Percentiles rank a stretch among this genome's conserved stretches.
Conservation (phyloP, 2,113 vertebrate species). For the Zosterops borbonicus region DNA sequence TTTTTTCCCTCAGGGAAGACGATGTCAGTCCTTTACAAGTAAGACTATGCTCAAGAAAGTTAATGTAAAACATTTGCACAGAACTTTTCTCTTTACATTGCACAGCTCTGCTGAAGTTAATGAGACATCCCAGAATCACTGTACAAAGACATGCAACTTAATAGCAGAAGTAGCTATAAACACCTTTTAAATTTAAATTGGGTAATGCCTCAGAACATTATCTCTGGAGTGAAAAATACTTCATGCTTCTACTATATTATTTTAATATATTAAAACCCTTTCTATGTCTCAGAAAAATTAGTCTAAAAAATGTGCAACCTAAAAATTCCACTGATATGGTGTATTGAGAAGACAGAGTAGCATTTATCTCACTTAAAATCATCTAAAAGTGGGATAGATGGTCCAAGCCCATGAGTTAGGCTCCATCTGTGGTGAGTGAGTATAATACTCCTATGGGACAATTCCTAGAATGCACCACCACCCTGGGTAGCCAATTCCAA, state of each 20-base stretch:
- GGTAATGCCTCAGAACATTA: background rate
- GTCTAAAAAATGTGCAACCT: background rate
- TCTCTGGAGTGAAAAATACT: background rate
- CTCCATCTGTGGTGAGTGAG: background rate
- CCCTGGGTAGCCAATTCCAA: background rate
- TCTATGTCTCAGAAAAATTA: background rate
- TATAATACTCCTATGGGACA: background rate
- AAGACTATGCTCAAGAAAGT: background rate
- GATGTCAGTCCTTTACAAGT: background rate
- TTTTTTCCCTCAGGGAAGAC: background rate
- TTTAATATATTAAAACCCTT: background rate
- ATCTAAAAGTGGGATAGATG: background rate
- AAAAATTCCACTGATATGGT: background rate
- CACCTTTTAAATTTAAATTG: background rate
- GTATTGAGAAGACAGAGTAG: background rate
- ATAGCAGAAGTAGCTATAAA: conserved; percentile 12
- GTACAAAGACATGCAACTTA: background rate
- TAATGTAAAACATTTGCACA: background rate
- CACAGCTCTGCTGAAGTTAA: background rate
- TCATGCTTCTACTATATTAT: background rate
- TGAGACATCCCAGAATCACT: background rate
- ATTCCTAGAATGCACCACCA: background rate
- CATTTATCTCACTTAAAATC: background rate
- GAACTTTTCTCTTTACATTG: background rate
- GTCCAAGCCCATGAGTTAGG: background rate